Percentiles rank a stretch among this genome's conserved stretches.
These are phyloP conservation scores for Catharus bicknelli DNA, from an alignment of 2,113 vertebrate species.

Conservation along the genomic window DNA sequence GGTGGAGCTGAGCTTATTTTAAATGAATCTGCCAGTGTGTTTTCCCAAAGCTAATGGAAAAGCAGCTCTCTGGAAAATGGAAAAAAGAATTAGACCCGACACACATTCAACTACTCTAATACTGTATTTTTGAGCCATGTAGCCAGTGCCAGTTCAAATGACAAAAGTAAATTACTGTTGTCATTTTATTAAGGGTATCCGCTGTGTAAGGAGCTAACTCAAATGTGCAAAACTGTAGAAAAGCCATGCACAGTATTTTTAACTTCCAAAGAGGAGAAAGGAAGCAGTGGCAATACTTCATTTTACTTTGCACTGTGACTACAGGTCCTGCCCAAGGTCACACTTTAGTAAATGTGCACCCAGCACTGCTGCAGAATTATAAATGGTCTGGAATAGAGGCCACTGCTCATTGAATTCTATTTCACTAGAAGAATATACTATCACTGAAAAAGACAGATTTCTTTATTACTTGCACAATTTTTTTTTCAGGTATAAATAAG, in stretches of 20 bases:
- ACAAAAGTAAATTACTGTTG: slow-evolving; percentile 99
- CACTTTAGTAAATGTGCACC: slow-evolving; percentile 80
- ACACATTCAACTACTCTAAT: slow-evolving; percentile 94
- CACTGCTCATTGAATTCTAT: slow-evolving; percentile 79
- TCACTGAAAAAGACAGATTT: slow-evolving; percentile 75
- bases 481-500: slow-evolving; percentile 57
- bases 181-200: slow-evolving; percentile 99
- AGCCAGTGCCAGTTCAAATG: slow-evolving; percentile 91
- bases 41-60: slow-evolving; percentile 99
- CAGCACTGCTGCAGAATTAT: slow-evolving; percentile 78
- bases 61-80: slow-evolving; percentile 98
- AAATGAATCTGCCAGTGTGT: slow-evolving; percentile 99
- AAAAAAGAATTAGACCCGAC: slow-evolving; percentile 98
- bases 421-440: slow-evolving; percentile 73
- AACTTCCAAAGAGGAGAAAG: slow-evolving; percentile 80
- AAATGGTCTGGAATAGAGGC: slow-evolving; percentile 79
- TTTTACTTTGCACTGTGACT: slow-evolving; percentile 81
- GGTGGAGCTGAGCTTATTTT: slow-evolving; percentile 95
- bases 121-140: slow-evolving; percentile 98
- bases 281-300: slow-evolving; percentile 80
- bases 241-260: slow-evolving; percentile 88
- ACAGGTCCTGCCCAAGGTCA: slow-evolving; percentile 84
- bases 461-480: slow-evolving; percentile 74
- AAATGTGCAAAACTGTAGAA: slow-evolving; percentile 90
- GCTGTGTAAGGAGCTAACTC: slow-evolving; percentile 92